phyloP scores from a whole-genome alignment of 2,797 vertebrate genomes.

The Acestrorhynchus altus region DNA sequence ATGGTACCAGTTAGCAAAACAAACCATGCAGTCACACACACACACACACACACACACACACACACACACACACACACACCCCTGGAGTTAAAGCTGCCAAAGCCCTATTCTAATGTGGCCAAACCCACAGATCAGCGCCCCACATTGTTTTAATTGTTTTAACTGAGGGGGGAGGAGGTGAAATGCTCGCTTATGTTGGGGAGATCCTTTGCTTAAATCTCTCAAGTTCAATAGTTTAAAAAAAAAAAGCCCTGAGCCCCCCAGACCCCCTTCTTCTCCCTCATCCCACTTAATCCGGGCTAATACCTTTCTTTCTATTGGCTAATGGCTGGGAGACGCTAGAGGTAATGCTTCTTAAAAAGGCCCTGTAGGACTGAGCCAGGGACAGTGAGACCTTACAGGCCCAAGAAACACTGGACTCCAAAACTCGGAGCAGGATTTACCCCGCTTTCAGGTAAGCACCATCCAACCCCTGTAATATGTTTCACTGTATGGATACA shows the following conservation, averaged over 20 bases:
- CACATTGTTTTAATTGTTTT: slow-evolving; percentile 88
- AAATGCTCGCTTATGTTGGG: slow-evolving; percentile 69
- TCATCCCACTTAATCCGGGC: slow-evolving; percentile 83
- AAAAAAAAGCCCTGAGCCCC: slow-evolving; percentile 75
- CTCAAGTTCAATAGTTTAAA: slow-evolving; percentile 87
- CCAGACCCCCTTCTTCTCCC: slow-evolving; percentile 71
- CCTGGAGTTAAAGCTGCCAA: slow-evolving; percentile 62
- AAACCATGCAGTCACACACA: slow-evolving; percentile 65
- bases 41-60: slow-evolving; percentile 56
- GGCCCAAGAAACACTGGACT: slow-evolving; percentile 58
- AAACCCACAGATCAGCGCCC: slow-evolving; percentile 80
- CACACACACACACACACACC: slow-evolving; percentile 52
- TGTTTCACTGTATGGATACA: neutral
- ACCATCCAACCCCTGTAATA: neutral
- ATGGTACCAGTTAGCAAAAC: slow-evolving; percentile 80
- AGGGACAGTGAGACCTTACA: slow-evolving; percentile 62
- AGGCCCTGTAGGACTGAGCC: slow-evolving; percentile 73
- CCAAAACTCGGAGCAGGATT: neutral
- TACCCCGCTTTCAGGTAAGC: slow-evolving; percentile 60
- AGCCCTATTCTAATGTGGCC: slow-evolving; percentile 79
- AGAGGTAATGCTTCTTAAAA: slow-evolving; percentile 84
- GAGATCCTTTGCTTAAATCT: slow-evolving; percentile 80
- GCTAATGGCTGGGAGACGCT: slow-evolving; percentile 81
- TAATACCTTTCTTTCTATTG: slow-evolving; percentile 85
- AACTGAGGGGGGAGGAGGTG: slow-evolving; percentile 60